Base-by-base conservation (phyloP, 2,888 invertebrate species). In the Drosophila ezoana region DNA sequence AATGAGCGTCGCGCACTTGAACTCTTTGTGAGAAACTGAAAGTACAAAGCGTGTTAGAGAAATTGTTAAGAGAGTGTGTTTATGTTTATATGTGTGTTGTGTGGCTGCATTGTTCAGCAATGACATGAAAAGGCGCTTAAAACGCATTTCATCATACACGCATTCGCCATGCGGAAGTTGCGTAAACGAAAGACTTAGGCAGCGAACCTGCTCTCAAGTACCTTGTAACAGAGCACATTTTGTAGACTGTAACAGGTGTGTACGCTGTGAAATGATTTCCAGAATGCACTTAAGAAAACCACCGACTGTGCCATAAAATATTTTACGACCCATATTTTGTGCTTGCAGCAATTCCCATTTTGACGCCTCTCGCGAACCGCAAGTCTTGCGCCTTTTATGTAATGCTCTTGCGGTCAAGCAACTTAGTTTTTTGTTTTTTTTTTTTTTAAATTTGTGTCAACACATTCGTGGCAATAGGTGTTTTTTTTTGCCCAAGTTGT, bases 11-110 rank as follows among this genome's bases (percentile, higher is more conserved):
- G 71, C 71, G 77, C 72, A 74, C 80, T 81, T 73, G 76, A 74
- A 71, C 81, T 76, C 56, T 85, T 85, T 77, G 78, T 80, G 64
- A 81, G 81, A 79, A 87, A 85, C 91, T 91, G 81, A 70, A 90
- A 90, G 76, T 69, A 70, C 57, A 66, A 43, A 54, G 11, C 23
- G 43, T 53, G 54, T 58, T 35, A 33, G 69, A 78, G 85, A 81
- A 78, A 84, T 81, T 66, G 61, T 74, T 40, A 67, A 47, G 35
- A 35, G 16, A 23, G 33, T 38, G 20, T 10, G 52, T 49, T 13
- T 23, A 10, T 49, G 14, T 40, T 11, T 49, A 16, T 38, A 33
- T 41, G 32, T 49, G 47, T 47, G 43, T 61, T 77, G 45, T 68
- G 48, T 64, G 70, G 56, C 45, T 78, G 79, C 72, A 70, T 70